These are phyloP conservation scores for Orius insidiosus DNA, from an alignment of 1,140 invertebrate species.

Conservation along the genomic window DNA sequence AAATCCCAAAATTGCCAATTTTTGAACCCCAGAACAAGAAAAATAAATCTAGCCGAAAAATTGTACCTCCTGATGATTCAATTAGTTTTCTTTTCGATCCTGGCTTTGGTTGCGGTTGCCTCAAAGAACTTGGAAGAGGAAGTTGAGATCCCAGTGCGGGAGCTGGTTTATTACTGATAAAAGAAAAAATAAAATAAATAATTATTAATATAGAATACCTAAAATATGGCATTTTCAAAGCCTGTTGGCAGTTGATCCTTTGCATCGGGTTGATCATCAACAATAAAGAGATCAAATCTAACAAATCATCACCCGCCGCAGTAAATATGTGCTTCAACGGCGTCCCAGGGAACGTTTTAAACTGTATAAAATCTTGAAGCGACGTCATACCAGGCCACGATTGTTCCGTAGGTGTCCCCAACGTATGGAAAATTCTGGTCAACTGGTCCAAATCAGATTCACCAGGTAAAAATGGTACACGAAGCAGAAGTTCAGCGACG, in stretches of 20 bases:
- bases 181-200: slow-evolving; percentile 4
- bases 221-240: slow-evolving; percentile 68
- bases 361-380: slow-evolving; percentile 82
- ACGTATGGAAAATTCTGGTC: slow-evolving; percentile 79
- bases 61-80: slow-evolving; percentile 14
- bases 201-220: slow-evolving; percentile 33
- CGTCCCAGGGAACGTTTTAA: slow-evolving; percentile 69
- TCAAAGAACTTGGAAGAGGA: slow-evolving; percentile 14
- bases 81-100: slow-evolving; percentile 14
- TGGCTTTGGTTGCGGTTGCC: neutral
- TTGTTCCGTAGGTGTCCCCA: slow-evolving; percentile 82
- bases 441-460: slow-evolving; percentile 95
- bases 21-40: too few relatives aligned
- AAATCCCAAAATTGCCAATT: too few relatives aligned
- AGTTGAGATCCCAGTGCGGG: slow-evolving; percentile 16
- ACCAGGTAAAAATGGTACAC: slow-evolving; percentile 87
- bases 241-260: slow-evolving; percentile 63
- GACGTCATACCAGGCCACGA: slow-evolving; percentile 77
- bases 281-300: slow-evolving; percentile 63
- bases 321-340: slow-evolving; percentile 83
- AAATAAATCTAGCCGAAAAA: too few relatives aligned
- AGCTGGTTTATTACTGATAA: slow-evolving; percentile 18
- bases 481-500: slow-evolving; percentile 79
- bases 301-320: slow-evolving; percentile 83
- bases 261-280: slow-evolving; percentile 71